Evolutionary conservation across 2,113 vertebrate genomes (phyloP).

Genomic region (Pongo abelii): DNA sequence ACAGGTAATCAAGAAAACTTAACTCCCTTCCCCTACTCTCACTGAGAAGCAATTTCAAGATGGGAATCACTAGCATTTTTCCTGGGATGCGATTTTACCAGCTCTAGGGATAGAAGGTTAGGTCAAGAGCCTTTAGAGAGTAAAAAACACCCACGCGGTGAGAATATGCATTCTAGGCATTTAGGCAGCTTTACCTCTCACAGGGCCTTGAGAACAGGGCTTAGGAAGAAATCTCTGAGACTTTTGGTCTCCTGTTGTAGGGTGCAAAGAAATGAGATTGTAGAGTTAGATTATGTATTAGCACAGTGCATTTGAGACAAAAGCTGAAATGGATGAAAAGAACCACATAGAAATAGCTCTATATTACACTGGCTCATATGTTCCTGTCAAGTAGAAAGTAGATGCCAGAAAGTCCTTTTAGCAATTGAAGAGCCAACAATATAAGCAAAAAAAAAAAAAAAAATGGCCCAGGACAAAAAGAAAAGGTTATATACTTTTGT

Average conservation of each 20-base stretch:
- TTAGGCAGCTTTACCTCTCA: neutral
- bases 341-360: neutral
- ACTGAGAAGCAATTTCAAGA: neutral
- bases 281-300: neutral
- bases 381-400: neutral
- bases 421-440: conserved; percentile 13
- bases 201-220: neutral
- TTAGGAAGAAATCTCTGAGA: neutral
- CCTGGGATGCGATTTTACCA: neutral
- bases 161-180: neutral
- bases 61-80: neutral
- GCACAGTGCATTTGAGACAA: neutral
- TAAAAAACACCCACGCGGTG: neutral
- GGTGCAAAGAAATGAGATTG: neutral
- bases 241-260: neutral
- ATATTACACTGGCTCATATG: neutral
- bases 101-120: neutral
- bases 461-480: neutral
- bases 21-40: neutral
- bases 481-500: neutral
- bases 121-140: neutral
- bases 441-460: neutral
- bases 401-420: neutral
- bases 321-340: neutral
- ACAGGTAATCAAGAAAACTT: neutral